Evolutionary conservation across 2,797 vertebrate genomes (phyloP).

Genomic region (Diplodus sargus): DNA sequence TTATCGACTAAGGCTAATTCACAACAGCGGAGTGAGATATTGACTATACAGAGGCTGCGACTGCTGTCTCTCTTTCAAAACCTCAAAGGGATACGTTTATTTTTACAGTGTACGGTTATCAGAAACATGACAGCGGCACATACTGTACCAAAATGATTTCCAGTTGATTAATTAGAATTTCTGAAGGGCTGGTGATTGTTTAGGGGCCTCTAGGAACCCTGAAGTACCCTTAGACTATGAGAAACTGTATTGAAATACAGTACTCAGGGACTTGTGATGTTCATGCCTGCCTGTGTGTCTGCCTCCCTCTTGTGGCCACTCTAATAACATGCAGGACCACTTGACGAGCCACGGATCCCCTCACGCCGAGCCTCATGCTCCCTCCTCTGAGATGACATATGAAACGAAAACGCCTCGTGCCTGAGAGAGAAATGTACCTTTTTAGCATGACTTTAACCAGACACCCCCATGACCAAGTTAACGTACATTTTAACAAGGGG

Average conservation of each 20-base stretch:
- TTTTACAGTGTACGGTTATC: background rate
- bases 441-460: background rate
- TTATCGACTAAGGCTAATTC: constrained; percentile 63
- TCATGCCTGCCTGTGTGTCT: constrained; percentile 50
- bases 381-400: background rate
- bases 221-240: constrained; percentile 28
- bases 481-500: background rate
- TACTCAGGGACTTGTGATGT: constrained; percentile 18
- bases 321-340: constrained; percentile 62
- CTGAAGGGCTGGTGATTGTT: constrained; percentile 30
- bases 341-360: constrained; percentile 51
- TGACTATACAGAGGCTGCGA: constrained; percentile 4
- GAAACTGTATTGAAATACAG: constrained; percentile 16
- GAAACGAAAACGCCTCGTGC: background rate
- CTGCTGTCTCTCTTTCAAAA: constrained; percentile 21
- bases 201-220: constrained; percentile 9
- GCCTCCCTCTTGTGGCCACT: constrained; percentile 83
- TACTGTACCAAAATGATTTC: constrained; percentile 23
- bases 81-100: constrained; percentile 13
- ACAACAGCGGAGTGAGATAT: constrained; percentile 34
- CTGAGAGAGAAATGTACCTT: background rate
- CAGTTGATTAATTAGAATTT: constrained; percentile 24
- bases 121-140: constrained; percentile 4
- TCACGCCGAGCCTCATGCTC: background rate
- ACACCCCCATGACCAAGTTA: background rate